Base-by-base conservation (phyloP, 2,888 invertebrate genomes). In the Amblyteles armatorius region DNA sequence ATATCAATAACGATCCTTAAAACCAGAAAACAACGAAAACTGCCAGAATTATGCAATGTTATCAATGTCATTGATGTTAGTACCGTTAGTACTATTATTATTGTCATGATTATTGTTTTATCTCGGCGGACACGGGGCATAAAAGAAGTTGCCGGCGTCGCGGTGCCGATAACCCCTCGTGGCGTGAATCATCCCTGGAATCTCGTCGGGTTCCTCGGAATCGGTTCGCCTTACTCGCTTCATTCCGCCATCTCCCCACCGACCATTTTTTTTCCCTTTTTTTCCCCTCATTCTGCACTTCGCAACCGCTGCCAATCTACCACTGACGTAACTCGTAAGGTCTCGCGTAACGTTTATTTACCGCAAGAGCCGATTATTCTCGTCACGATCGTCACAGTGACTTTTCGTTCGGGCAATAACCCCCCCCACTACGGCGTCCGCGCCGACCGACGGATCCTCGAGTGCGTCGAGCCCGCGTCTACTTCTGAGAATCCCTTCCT, bases 121-220 rank as follows among this genome's bases (percentile, higher is more conserved):
- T 68, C 68, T 44, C 48, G 13, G 19, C 6, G 48, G 48, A 68
- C 68, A 68, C 48, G 68, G 13, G 48, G 48, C 22, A 22, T 22
- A 40, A 16, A 48, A 68, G 48, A 68, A 68, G 22, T 2, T 13
- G 44, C 48, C 48, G 48, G 22, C 48, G 44, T 13, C 26, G 48
- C 44, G 26, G 69, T 69, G 69, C 69, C 69, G 69, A 69, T 69
- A 69, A 69, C 69, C 50, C 69, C 69, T 29, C 26, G 44, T 69
- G 26, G 67, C 48, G 52, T 60, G 79, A 79, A 79, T 79, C 79
- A 79, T 79, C 71, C 60, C 11, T 48, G 69, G 79, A 72, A 65
- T 71, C 71, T 63, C 63, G 52, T 52, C 22, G 71, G 57, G 36
- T 79, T 72, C 71, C 68, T 48, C 7, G 50, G 63, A 79, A 73